Base-by-base conservation (phyloP, 2,797 vertebrate species). In the Simalia tracyae region DNA sequence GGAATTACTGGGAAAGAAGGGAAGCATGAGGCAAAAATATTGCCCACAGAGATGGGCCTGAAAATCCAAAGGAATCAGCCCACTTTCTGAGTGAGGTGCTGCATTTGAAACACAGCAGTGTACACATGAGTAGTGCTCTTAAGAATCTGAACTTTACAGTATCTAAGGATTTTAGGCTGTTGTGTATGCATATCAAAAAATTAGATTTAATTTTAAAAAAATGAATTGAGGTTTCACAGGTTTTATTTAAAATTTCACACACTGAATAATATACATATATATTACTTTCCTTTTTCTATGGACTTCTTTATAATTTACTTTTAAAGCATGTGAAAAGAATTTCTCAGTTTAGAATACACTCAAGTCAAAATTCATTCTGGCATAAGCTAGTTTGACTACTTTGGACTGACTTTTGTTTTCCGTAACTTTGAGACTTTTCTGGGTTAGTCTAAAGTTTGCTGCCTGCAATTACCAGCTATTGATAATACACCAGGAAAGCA, bases 371-470 rank as follows among this genome's bases (percentile, higher is more conserved):
- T 68, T 92, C 4, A 2, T 57, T 9, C 87, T 10, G 1, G n/a
- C 1, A 60, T 1, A 22, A 93, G 91, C 68, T 63, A 46, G 56
- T 94, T 42, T 91, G 94, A 76, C 84, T 19, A 91, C 90, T 87
- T 92, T 84, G 91, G 91, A 50, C 66, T 90, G 89, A 54, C 93
- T 93, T 42, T 91, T 61, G 60, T 42, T 86, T 31, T 26, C 14
- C 31, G 56, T 66, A 10, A 46, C 31, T 22, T 2, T 4, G 26
- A 92, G 85, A 76, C 19, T 88, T 92, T 36, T 0, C 92, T 26
- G 90, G n/a, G 84, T 63, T 89, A 59, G 59, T 84, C 89, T 72
- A 84, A 91, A 4, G 54, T 24, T 28, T 84, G 42, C 89, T 56
- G 91, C 88, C 88, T 46, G 90, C 26, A 92, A 93, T 22, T 5